phyloP scores from a whole-genome alignment of 1,140 invertebrate genomes.

The Ladona fulva region DNA sequence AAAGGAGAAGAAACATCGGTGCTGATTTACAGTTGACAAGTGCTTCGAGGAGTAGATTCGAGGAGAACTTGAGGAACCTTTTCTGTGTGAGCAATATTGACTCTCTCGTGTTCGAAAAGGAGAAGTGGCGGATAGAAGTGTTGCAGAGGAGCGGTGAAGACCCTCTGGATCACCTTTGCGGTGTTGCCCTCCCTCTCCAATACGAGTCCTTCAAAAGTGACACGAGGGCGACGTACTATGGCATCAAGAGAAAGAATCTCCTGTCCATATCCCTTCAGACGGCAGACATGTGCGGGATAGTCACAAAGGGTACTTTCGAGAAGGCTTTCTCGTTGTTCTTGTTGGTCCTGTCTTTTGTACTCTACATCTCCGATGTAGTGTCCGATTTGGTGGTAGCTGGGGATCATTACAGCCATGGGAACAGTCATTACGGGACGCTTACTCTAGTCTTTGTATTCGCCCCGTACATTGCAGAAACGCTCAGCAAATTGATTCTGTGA shows the following conservation, averaged over 20 bases:
- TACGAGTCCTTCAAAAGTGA: neutral
- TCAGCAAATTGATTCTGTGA: slow-evolving; percentile 1
- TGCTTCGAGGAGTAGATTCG: no score
- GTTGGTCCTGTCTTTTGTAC: neutral
- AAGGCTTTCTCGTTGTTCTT: neutral
- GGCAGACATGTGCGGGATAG: neutral
- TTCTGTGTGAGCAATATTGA: no score
- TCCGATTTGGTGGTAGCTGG: neutral
- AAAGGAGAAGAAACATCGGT: no score
- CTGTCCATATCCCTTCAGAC: neutral
- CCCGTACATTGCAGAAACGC: neutral
- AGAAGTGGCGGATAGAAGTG: neutral
- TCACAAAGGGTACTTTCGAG: neutral
- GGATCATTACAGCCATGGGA: neutral
- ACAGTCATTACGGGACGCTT: neutral
- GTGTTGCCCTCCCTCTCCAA: neutral
- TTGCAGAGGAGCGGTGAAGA: neutral
- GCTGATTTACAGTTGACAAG: no score
- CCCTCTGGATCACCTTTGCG: neutral
- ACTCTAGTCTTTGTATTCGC: neutral
- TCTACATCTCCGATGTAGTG: neutral
- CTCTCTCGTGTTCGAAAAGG: neutral
- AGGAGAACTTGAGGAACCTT: no score
- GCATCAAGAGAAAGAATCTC: neutral
- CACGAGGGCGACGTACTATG: neutral